Base-by-base conservation (phyloP, 2,888 invertebrate genomes). In the Pollenia griseotomentosa region DNA sequence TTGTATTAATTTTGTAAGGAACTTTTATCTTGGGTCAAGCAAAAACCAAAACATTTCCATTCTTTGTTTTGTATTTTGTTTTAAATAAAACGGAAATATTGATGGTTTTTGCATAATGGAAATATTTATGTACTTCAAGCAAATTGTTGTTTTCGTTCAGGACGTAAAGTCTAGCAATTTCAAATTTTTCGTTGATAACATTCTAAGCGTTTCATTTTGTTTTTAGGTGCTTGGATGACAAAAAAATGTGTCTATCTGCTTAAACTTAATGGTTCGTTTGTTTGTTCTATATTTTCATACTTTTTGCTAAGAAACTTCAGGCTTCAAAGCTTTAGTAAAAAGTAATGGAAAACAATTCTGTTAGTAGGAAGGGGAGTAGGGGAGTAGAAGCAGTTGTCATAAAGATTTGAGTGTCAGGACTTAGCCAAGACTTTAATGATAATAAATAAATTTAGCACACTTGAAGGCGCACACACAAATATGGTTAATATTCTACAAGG, bases 391-490 rank as follows among this genome's bases (percentile, higher is more conserved):
- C n/a, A 44, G 73, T 55, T 51, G 73, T 78, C 63, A 51, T 33
- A 33, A 33, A 33, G 40, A 55, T 71, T 59, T 42, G 2, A 19
- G 57, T 59, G 80, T 71, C n/a, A 80, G 48, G 73, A 40, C 63
- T 65, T 57, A 40, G 53, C 65, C 55, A 53, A 57, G 65, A 55
- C 61, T 89, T 89, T 88, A 89, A 90, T 89, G 88, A 90, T 89
- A 91, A 90, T 90, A 91, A 91, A 91, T 90, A 90, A 90, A 91
- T 91, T 91, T 89, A 88, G 89, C 89, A 86, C 88, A 90, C 89
- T 90, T 88, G 73, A 86, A 85, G 65, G 84, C 83, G 70, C 73
- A 59, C 83, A 57, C 73, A 59, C 83, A 57, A 63, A 71, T 71
- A 48, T 70, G 71, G 16, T 80, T 55, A 55, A 46, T 51, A 57